Evolutionary conservation across 2,797 vertebrate species (phyloP).

Genomic region (Pseudopleuronectes americanus): DNA sequence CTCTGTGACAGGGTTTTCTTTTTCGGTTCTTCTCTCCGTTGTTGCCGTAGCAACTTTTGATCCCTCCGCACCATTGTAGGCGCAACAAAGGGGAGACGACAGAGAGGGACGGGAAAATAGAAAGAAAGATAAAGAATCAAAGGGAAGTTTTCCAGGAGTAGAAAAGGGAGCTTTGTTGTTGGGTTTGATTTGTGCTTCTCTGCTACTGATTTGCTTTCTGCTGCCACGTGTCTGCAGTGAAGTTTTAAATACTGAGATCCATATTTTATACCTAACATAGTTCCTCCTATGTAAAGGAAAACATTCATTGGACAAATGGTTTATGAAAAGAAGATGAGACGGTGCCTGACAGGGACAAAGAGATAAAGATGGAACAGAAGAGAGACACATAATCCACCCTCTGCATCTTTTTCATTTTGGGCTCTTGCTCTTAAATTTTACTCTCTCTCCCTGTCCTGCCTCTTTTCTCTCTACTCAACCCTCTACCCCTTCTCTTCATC

Average conservation of each 20-base stretch:
- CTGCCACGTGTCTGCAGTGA: not conserved
- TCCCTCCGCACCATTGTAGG: constrained; percentile 32
- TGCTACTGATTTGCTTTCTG: constrained; percentile 32
- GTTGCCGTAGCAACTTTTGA: constrained; percentile 70
- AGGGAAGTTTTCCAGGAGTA: constrained; percentile 15
- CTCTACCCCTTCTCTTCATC: constrained; percentile 37
- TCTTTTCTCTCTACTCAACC: constrained; percentile 8
- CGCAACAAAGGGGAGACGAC: constrained; percentile 33
- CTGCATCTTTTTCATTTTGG: not conserved
- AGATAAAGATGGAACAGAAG: not conserved
- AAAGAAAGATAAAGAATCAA: constrained; percentile 37
- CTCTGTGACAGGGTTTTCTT: constrained; percentile 18
- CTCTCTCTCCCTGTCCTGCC: not conserved
- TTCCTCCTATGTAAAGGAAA: constrained; percentile 20
- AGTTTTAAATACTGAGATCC: constrained; percentile 2
- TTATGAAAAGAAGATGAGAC: constrained; percentile 27
- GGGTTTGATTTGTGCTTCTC: constrained; percentile 13
- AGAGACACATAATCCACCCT: not conserved
- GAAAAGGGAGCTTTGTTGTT: constrained; percentile 14
- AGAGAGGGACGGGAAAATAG: constrained; percentile 13
- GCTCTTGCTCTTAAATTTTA: constrained; percentile 11
- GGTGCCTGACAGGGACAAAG: constrained; percentile 13
- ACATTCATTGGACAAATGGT: constrained; percentile 44
- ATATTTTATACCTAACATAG: not conserved
- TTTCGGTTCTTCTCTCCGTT: constrained; percentile 22